These are phyloP conservation scores for Helicolenus hilgendorfi DNA, from an alignment of 2,797 vertebrate species.

Conservation along the genomic window DNA sequence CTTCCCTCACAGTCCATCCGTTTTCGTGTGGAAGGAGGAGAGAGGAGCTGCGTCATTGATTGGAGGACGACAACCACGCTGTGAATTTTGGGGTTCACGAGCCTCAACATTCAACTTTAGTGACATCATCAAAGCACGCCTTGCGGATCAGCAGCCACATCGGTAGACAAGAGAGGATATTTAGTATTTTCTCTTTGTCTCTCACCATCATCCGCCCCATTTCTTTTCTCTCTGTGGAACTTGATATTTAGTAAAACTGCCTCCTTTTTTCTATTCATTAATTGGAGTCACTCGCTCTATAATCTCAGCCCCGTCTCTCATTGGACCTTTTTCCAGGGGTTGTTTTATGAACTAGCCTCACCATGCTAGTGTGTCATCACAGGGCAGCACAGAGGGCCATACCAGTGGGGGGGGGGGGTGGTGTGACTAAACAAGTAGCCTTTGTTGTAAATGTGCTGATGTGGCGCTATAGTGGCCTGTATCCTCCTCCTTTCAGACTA, in stretches of 20 bases:
- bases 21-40: constrained; percentile 84
- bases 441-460: constrained; percentile 90
- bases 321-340: constrained; percentile 54
- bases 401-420: constrained; percentile 53
- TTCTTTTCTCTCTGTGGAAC: constrained; percentile 56
- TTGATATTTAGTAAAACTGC: constrained; percentile 64
- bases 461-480: constrained; percentile 93
- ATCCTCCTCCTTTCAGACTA: constrained; percentile 96
- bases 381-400: constrained; percentile 68
- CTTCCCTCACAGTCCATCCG: constrained; percentile 69
- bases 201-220: constrained; percentile 23
- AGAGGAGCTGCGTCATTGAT: constrained; percentile 69
- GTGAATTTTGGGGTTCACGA: constrained; percentile 67
- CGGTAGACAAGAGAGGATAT: constrained; percentile 48
- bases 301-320: constrained; percentile 42
- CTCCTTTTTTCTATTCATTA: constrained; percentile 59
- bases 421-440: constrained; percentile 77
- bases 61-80: constrained; percentile 81
- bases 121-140: constrained; percentile 78
- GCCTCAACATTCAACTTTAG: constrained; percentile 66
- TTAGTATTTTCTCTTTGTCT: constrained; percentile 54
- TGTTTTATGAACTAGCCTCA: constrained; percentile 53
- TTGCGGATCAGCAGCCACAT: constrained; percentile 64
- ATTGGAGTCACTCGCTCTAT: constrained; percentile 53
- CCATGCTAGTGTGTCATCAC: constrained; percentile 70